Evolutionary conservation across 2,113 vertebrate genomes (phyloP), one percentile per base, ranked within the genome.

Genomic region (Psettodes erumei): DNA sequence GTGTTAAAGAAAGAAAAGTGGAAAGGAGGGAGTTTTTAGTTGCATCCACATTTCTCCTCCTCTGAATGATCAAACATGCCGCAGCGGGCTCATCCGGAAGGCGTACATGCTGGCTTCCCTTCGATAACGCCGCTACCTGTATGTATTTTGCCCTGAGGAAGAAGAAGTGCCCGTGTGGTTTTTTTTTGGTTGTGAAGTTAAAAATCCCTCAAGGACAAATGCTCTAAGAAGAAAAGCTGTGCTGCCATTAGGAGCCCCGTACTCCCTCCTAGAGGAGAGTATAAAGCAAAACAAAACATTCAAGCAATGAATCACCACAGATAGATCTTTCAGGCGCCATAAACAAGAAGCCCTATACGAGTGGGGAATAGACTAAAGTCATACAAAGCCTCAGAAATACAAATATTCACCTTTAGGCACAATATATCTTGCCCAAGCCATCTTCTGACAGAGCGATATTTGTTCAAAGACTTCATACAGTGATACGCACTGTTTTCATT

Each of bases 181-280:
- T 32, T 77, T 83, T 84, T 79, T 81, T 65, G 37, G 65, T 80
- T 87, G 80, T 84, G 79, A 90, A 88, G 86, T 86, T 88, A 86
- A 88, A 87, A 86, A 83, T 82, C 88, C 89, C 87, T 89, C 72
- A 91, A 91, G 89, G 92, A 92, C 88, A 91, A 91, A 89, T 81
- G 74, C 77, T 58, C 81, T 63, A 75, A 65, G 77, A 84, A 88
- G 75, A 84, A 90, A 90, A 86, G 73, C 75, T 73, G 62, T 56
- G 54, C 83, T 81, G 87, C 81, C 79, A 88, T 89, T 85, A 82
- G 69, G 76, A 88, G 67, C 66, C 69, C 55, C 59, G 71, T 38
- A 72, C 79, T 83, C 64, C 81, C 78, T 85, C 70, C 77, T 65
- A 43, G 68, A 81, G 76, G 79, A 55, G 60, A 77, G 64, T 43